Percentiles rank a stretch among this genome's conserved stretches.
Evolutionary conservation across 2,888 invertebrate species (phyloP).

Genomic region (Rambutsinella grinnellia): DNA sequence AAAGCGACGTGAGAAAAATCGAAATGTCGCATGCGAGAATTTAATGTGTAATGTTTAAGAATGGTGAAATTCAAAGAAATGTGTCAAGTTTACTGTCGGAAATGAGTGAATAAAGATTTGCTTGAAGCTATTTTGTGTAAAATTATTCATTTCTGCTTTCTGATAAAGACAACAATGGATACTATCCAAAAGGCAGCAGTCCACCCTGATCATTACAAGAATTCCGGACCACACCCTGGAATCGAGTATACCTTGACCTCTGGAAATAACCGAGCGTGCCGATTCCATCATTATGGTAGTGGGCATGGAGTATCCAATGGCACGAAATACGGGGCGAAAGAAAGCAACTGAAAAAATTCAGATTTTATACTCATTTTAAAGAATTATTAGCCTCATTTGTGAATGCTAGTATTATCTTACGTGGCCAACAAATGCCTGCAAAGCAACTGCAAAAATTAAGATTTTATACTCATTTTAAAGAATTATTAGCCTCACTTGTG

Average conservation of each 20-base stretch:
- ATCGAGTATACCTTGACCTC: conserved; percentile 14
- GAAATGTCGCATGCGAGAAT: too few relatives aligned
- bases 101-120: too few relatives aligned
- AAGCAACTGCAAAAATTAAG: background rate
- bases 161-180: conserved; percentile 18
- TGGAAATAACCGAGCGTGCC: conserved; percentile 7
- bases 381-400: too few relatives aligned
- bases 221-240: conserved; percentile 28
- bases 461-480: background rate
- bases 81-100: too few relatives aligned
- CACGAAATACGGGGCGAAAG: too few relatives aligned
- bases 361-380: too few relatives aligned
- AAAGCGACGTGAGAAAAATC: too few relatives aligned
- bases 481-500: background rate
- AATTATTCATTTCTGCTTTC: conserved; percentile 22
- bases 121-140: too few relatives aligned
- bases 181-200: conserved; percentile 14
- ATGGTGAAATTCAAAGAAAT: too few relatives aligned
- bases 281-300: conserved; percentile 30
- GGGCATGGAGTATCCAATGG: conserved; percentile 6
- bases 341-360: too few relatives aligned
- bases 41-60: too few relatives aligned
- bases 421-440: conserved; percentile 28
- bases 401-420: too few relatives aligned
- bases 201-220: conserved; percentile 2